Percentiles rank a stretch among this genome's conserved stretches.
Evolutionary conservation across 2,888 invertebrate species (phyloP).

Genomic region (Taphrorychus bicolor): DNA sequence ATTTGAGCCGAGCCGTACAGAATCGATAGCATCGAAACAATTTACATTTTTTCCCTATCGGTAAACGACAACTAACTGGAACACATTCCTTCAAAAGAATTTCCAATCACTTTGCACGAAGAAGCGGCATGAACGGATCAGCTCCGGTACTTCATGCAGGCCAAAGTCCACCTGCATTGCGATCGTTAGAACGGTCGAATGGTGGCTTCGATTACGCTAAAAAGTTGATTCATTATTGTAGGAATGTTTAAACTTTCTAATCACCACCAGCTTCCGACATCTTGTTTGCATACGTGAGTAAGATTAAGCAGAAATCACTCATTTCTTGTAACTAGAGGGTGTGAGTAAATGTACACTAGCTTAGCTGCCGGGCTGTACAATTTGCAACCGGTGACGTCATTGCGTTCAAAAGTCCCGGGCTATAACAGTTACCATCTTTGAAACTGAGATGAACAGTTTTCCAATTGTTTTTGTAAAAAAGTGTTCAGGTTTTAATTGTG

Average conservation of each 20-base stretch:
- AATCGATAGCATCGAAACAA: constrained; percentile 33
- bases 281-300: neutral
- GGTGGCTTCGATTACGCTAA: constrained; percentile 4
- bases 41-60: constrained; percentile 24
- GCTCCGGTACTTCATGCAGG: constrained; percentile 24
- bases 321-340: too few species aligned
- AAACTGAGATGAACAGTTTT: too few species aligned
- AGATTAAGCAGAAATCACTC: neutral
- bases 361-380: too few species aligned
- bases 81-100: constrained; percentile 34
- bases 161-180: constrained; percentile 18
- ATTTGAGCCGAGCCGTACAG: constrained; percentile 7
- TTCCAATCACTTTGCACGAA: constrained; percentile 37
- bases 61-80: constrained; percentile 31
- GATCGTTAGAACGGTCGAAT: neutral
- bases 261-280: neutral
- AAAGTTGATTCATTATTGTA: constrained; percentile 3
- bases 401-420: too few species aligned
- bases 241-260: constrained; percentile 4
- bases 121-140: constrained; percentile 19
- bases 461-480: too few species aligned
- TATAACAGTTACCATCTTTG: too few species aligned
- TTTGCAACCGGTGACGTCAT: too few species aligned
- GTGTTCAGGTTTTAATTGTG: too few species aligned
- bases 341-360: too few species aligned